Conservation (phyloP, 2,113 vertebrate species). For the Sclerurus mexicanus region DNA sequence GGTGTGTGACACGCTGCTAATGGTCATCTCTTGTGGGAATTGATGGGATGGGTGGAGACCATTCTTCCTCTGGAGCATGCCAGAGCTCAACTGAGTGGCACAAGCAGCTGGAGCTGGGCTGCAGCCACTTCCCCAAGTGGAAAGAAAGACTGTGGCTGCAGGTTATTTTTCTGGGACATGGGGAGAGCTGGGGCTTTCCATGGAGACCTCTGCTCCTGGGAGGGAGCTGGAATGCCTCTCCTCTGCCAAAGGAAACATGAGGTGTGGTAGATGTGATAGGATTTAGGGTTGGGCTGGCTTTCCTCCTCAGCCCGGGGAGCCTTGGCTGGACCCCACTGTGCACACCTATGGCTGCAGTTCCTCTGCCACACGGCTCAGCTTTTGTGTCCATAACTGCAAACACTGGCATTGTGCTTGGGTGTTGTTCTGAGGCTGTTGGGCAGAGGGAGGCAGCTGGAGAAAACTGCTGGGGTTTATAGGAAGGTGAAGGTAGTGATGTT, state of each 20-base stretch:
- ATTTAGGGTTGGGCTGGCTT: neutral
- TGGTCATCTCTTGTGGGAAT: neutral
- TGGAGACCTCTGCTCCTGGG: neutral
- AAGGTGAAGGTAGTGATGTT: neutral
- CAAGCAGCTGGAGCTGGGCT: neutral
- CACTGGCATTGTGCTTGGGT: fast-evolving
- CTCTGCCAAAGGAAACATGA: neutral
- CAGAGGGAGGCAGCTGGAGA: neutral
- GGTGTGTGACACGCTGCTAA: fast-evolving
- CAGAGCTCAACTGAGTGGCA: neutral
- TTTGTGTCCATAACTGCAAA: fast-evolving
- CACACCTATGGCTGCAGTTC: neutral
- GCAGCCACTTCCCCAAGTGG: neutral
- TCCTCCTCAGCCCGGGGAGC: fast-evolving
- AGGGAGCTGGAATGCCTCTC: neutral
- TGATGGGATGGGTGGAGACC: neutral
- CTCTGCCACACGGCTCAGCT: fast-evolving
- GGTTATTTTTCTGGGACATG: neutral
- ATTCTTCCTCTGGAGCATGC: neutral
- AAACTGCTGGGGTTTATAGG: neutral
- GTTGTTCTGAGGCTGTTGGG: neutral
- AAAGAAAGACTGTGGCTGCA: neutral
- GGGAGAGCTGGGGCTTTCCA: fast-evolving
- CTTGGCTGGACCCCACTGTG: neutral
- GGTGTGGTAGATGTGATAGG: neutral